Base-by-base conservation (phyloP, 2,797 vertebrate species). In the Leucoraja ocellata region DNA sequence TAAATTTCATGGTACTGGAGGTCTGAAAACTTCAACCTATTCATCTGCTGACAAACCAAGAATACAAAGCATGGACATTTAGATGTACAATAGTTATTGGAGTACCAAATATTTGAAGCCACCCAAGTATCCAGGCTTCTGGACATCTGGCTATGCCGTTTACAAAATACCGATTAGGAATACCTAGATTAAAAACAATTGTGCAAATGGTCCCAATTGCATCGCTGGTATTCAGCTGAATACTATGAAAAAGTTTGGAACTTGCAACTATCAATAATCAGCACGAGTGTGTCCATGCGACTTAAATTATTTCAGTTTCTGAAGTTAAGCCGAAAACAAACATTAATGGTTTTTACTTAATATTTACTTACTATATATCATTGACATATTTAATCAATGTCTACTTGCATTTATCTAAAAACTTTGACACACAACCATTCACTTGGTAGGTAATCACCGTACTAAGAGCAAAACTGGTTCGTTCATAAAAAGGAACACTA, bases 241-340 rank as follows among this genome's bases (percentile, higher is more conserved):
- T 61, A 32, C 21, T 21, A 88, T 0, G 21, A 23, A 25, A 25
- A 23, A 0, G 11, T 21, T 16, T n/a, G 11, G 61, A 63, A 63
- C 65, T 18, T 86, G 58, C 4, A 36, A 68, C n/a, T 9, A 61
- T 11, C 14, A 32, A 1, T 28, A 13, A 28, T 11, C 28, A n/a
- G 28, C 13, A 88, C 4, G 18, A 32, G n/a, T 14, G 58, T 32
- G 58, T 83, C 23, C 28, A 4, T 28, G 14, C n/a, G 28, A 14
- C 13, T 86, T 86, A 86, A 86, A 86, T 63, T 28, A 86, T 32
- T 58, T 61, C 58, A 86, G 58, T n/a, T 63, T 86, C 25, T 81
- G 23, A 39, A 54, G 0, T 23, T 81, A 21, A 63, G 1, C 83
- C 58, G 83, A 65, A 11, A n/a, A 61, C 28, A n/a, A 54, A 9